Evolutionary conservation across 2,888 invertebrate genomes (phyloP).

Genomic region (Hartigia nigra): DNA sequence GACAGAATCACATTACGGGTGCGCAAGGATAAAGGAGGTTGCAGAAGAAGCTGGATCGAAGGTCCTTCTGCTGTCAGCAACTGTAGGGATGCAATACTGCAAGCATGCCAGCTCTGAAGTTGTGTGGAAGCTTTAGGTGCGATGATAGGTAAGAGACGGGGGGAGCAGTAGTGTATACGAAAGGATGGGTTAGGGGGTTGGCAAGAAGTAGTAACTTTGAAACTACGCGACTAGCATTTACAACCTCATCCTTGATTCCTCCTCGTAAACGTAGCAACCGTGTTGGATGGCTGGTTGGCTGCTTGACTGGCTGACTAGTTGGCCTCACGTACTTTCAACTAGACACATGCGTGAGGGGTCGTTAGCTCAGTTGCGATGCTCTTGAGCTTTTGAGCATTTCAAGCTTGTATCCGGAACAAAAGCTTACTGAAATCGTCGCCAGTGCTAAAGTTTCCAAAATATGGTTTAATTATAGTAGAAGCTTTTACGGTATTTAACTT

Average conservation of each 20-base stretch:
- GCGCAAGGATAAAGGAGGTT: background rate
- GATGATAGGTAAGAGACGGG: background rate
- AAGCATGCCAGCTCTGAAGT: background rate
- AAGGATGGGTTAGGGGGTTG: background rate
- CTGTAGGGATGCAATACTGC: background rate
- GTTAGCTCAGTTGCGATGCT: background rate
- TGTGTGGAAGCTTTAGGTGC: background rate
- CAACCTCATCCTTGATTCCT: conserved; percentile 14
- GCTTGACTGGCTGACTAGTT: background rate
- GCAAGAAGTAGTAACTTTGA: conserved; percentile 32
- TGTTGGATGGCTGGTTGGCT: background rate
- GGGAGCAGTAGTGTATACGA: background rate
- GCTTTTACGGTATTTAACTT: background rate
- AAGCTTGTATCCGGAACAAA: background rate
- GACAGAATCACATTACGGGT: background rate
- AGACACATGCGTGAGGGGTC: background rate
- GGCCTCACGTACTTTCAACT: background rate
- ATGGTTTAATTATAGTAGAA: background rate
- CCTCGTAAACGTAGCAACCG: conserved; percentile 3
- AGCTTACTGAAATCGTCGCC: background rate
- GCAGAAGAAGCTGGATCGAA: background rate
- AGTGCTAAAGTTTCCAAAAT: background rate
- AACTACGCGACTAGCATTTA: conserved; percentile 40
- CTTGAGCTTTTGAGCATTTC: background rate
- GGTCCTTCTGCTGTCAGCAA: background rate